These are phyloP conservation scores for Theretra japonica DNA, from an alignment of 2,888 invertebrate species.

Conservation along the genomic window DNA sequence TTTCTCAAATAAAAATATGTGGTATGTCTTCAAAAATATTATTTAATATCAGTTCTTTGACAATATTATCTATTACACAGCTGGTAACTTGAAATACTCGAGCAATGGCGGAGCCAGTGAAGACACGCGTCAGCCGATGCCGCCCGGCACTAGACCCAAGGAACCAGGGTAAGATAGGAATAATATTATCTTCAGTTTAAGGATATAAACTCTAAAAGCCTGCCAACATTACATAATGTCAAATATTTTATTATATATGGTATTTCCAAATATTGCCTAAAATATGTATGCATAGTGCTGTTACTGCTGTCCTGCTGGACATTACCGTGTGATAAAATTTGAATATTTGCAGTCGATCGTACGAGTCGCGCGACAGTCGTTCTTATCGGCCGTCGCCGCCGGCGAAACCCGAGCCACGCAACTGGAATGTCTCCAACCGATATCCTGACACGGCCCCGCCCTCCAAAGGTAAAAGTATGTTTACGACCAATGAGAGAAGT, in stretches of 20 bases:
- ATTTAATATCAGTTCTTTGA: not conserved
- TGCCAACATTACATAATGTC: no score
- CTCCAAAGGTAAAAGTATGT: constrained; percentile 61
- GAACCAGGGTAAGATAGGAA: constrained; percentile 66
- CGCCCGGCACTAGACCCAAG: constrained; percentile 77
- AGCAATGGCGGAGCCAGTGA: constrained; percentile 73
- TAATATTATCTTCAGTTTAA: no score
- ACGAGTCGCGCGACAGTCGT: constrained; percentile 70
- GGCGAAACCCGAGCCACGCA: constrained; percentile 73
- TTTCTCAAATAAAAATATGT: no score
- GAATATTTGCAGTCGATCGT: constrained; percentile 60
- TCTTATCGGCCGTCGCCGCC: constrained; percentile 75
- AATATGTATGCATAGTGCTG: no score
- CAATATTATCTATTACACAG: constrained; percentile 48
- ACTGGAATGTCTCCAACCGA: constrained; percentile 68
- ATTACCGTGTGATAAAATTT: not conserved
- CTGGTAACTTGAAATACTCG: constrained; percentile 74
- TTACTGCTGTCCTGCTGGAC: not conserved
- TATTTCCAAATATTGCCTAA: no score
- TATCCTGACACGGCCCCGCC: constrained; percentile 69
- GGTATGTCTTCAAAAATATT: no score
- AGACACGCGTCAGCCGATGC: constrained; percentile 76
- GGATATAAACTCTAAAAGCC: no score
- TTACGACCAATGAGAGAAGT: not conserved
- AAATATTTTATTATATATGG: no score